Evolutionary conservation across 1,140 invertebrate genomes (phyloP).

Genomic region (Tetramorium alpestre): DNA sequence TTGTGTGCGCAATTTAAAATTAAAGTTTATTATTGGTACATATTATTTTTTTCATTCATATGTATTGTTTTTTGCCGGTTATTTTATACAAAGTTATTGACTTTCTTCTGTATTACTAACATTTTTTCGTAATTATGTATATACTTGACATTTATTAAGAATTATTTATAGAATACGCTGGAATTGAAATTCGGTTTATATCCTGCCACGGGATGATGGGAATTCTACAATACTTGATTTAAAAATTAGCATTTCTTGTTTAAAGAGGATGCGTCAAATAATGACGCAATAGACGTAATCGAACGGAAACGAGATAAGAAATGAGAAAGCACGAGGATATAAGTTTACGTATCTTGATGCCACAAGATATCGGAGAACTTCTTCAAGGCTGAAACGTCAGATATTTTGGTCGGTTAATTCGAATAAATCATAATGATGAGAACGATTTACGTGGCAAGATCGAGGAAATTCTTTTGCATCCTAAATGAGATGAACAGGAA

Average conservation of each 20-base stretch:
- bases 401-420: not conserved
- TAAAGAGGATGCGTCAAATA: constrained; percentile 21
- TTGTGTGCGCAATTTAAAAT: not conserved
- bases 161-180: not conserved
- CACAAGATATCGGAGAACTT: constrained; percentile 30
- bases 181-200: not conserved
- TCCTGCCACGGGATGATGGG: not conserved
- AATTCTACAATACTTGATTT: not conserved
- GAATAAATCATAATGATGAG: not conserved
- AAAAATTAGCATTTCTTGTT: constrained; percentile 10
- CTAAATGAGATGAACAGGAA: not conserved
- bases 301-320: constrained; percentile 33
- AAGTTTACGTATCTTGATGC: not conserved
- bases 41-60: not conserved
- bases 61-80: not conserved
- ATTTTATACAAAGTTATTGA: not conserved
- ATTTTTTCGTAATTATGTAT: not conserved
- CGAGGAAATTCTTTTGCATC: not conserved
- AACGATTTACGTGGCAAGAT: not conserved
- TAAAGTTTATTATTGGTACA: not conserved
- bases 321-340: not conserved
- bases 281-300: not conserved
- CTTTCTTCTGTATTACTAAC: not conserved
- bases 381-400: constrained; percentile 13
- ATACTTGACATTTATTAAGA: not conserved